Evolutionary conservation across 2,888 invertebrate genomes (phyloP).

Genomic region (Griposia aprilina): DNA sequence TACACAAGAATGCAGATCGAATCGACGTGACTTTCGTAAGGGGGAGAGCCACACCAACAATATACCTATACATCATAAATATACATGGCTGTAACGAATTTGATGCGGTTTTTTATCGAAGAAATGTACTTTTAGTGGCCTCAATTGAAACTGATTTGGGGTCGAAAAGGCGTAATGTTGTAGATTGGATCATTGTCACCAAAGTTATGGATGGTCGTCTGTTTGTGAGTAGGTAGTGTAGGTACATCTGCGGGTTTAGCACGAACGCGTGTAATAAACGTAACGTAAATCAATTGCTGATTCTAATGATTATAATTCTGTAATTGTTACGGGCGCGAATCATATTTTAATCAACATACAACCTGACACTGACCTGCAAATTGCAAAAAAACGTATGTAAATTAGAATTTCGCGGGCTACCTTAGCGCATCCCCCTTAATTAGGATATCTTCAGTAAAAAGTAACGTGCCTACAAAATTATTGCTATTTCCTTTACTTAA

Average conservation of each 20-base stretch:
- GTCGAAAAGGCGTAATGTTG: neutral
- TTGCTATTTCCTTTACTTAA: neutral
- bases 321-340: too few relatives aligned
- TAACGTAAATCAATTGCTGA: too few relatives aligned
- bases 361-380: too few relatives aligned
- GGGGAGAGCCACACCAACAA: constrained; percentile 42
- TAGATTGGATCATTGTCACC: neutral
- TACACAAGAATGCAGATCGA: constrained; percentile 65
- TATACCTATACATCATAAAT: constrained; percentile 20
- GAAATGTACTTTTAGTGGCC: constrained; percentile 23
- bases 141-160: constrained; percentile 52
- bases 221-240: neutral
- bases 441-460: neutral
- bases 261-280: too few relatives aligned
- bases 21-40: constrained; percentile 51
- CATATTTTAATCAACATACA: too few relatives aligned
- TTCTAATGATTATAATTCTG: too few relatives aligned
- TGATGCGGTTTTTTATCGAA: constrained; percentile 43
- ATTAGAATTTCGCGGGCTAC: too few relatives aligned
- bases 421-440: too few relatives aligned
- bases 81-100: constrained; percentile 47
- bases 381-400: too few relatives aligned
- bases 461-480: neutral
- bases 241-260: too few relatives aligned
- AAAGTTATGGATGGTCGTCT: neutral